phyloP scores from a whole-genome alignment of 2,113 vertebrate species.

The Arizona elegans region DNA sequence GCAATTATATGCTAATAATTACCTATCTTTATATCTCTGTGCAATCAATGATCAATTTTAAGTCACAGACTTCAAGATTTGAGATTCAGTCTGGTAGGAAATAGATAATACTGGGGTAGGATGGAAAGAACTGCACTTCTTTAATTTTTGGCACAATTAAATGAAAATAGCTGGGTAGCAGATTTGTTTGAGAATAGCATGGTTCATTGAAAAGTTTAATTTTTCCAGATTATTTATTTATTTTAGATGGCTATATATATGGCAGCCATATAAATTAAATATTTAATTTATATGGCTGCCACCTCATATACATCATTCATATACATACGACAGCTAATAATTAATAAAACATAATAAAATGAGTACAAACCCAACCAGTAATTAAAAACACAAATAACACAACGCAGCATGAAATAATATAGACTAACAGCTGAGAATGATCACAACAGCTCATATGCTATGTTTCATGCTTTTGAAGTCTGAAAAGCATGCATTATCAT shows the following conservation, averaged over 20 bases:
- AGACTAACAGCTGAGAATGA: neutral
- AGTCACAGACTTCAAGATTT: neutral
- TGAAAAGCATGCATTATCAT: neutral
- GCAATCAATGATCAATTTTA: neutral
- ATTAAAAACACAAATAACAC: neutral
- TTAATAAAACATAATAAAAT: neutral
- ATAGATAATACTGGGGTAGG: neutral
- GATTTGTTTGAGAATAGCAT: neutral
- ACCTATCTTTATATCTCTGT: neutral
- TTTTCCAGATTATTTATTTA: neutral
- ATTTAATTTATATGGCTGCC: neutral
- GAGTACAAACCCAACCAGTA: neutral
- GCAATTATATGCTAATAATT: neutral
- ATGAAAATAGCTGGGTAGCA: neutral
- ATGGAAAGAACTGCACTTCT: neutral
- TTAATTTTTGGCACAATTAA: neutral
- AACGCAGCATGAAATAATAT: neutral
- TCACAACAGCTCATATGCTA: neutral
- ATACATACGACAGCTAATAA: neutral
- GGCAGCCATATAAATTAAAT: neutral
- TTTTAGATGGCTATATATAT: neutral
- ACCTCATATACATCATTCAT: neutral
- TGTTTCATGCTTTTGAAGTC: neutral
- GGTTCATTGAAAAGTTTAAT: neutral
- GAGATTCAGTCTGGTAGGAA: neutral